Base-by-base conservation (phyloP, 2,113 vertebrate species). In the Hydrochoerus hydrochaeris region DNA sequence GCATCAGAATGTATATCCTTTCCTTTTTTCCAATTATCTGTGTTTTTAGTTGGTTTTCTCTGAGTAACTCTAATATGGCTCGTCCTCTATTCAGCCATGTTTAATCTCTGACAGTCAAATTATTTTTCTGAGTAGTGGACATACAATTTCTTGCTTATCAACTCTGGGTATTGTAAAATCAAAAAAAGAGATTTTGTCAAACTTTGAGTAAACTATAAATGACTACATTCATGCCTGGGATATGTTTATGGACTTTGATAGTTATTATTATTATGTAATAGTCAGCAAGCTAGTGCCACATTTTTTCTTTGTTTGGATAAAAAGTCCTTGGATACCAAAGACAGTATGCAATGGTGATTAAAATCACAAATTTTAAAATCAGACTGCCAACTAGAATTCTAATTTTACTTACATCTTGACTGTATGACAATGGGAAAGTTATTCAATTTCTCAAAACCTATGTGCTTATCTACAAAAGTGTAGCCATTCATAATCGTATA, bases 341-440 rank as follows among this genome's bases (percentile, higher is more conserved):
- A 16, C 11, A 71, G 0, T 83, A 58, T 44, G 71, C 41, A 38
- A 38, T 65, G 0, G 8, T 54, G 17, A 94, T 26, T 90, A 44
- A 94, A 88, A 60, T 7, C 20, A 88, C 4, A 75, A 4, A 26
- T 57, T 88, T 58, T 96, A 60, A 88, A 96, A 69, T 96, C 24
- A 75, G 12, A 63, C 35, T 35, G 24, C 19, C 54, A 71, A 7
- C 49, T 81, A 69, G 58, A 92, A 57, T 62, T 19, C 3, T 96
- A 90, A 24, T 90, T 78, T 94, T 41, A 83, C 11, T 35, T 41
- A 75, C 2, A 16, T 69, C 28, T 44, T 90, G 41, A 19, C 49
- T 73, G 22, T 62, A 26, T 90, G 52, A 44, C 22, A 38, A 85
- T 82, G 49, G 19, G n/a, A 5, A 88, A 85, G 57, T 83, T 46